Base-by-base conservation (phyloP, 2,113 vertebrate genomes). In the Montifringilla adamsi region DNA sequence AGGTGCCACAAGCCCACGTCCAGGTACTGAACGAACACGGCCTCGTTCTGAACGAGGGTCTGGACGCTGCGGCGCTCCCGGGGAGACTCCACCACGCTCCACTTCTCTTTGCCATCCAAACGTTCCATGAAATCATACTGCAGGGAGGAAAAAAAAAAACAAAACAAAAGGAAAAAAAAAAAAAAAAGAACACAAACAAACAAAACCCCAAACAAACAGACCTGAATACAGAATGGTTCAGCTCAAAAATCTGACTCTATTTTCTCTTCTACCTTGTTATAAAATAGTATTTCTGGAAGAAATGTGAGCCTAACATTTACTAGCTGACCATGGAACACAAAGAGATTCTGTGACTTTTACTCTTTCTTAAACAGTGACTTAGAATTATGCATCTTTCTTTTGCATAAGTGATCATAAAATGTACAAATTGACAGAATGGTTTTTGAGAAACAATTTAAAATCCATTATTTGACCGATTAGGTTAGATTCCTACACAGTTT, bases 81-180 rank as follows among this genome's bases (percentile, higher is more conserved):
- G 0, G 99, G 99, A 3, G 99, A 98, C 96, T 99, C 99, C 14
- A 99, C 99, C 96, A 99, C 99, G 2, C 99, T 99, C 99, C 99
- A 99, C 96, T 99, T 99, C 98, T 99, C 99, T 64, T 99, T 99
- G 49, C 99, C 99, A 9, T 99, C 99, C 97, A 99, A 97, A 27
- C 99, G 99, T 60, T 99, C 99, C 99, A 99, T 99, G 95, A 99
- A 99, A 96, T 99, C 99, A 60, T 99, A 99, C 99, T 99, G 95
- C 46, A 88, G 81, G 37, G 62, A 4, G 21, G 4, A 1, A 28
- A 87, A 39, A 70, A 66, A 10, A 15, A 49, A 27, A 44, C 18
- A 18, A 37, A 43, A 10, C 18, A 13, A 12, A 12, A 27, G 44
- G 1, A 35, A 43, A 50, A 68, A 60, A 60, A 37, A 46, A 24